Base-by-base conservation (phyloP, 1,140 invertebrate genomes). In the Hormaphis cornu region DNA sequence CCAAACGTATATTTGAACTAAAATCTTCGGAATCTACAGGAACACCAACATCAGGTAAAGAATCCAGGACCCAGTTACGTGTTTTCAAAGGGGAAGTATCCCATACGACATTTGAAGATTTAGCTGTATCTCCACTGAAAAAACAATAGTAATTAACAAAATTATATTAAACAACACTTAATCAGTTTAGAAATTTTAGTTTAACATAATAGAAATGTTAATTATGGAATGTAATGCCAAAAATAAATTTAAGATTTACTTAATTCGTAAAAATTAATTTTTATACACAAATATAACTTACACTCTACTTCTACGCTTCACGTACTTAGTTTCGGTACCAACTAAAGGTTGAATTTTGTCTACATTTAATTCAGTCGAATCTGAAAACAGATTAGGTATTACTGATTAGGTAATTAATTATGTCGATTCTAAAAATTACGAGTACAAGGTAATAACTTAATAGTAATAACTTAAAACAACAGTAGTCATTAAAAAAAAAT, bases 1-100 rank as follows among this genome's bases (percentile, higher is more conserved):
- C 61, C n/a, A 56, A 18, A 50, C 71, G 53, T 26, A 58, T 44
- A 33, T 69, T 35, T 3, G 71, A 35, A 20, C 16, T 40, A 20
- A 69, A 59, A 48, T 56, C 66, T 26, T 69, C 66, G n/a, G 52
- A 18, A 22, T 28, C 66, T 48, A 58, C 18, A 9, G 61, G 24
- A 30, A 26, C 48, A 33, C 33, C 30, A 18, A 46, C 40, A 20
- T 59, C 42, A 30, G 54, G 44, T 35, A 35, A 46, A 12, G 35
- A 48, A 16, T 56, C 53, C 7, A 54, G 22, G 18, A 63, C 28
- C 53, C 52, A 48, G 28, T 44, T 20, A 48, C 69, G 71, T 9
- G 53, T 72, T 37, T 72, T 72, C 14, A 72, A 26, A 18, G 72
- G 72, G 9, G 70, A 71, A 8, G 72, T 72, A 30, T 72, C 72